Evolutionary conservation across 2,113 vertebrate genomes (phyloP).

Genomic region (Dissostichus mawsoni): DNA sequence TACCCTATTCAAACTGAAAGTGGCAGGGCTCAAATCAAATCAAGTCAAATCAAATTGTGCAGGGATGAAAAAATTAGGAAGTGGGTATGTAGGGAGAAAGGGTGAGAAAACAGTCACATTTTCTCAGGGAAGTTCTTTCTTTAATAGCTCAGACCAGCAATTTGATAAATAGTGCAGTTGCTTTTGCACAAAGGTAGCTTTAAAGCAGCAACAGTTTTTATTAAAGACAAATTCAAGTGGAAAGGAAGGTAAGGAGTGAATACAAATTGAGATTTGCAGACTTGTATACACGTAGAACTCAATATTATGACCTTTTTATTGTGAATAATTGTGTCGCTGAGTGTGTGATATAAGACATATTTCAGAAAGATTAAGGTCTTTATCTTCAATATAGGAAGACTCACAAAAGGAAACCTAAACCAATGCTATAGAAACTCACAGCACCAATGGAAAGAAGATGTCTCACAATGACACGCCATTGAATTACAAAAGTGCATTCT

Average conservation of each 20-base stretch:
- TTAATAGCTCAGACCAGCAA: slow-evolving; percentile 46
- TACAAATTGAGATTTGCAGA: slow-evolving; percentile 31
- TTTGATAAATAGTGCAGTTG: slow-evolving; percentile 52
- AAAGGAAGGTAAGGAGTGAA: slow-evolving; percentile 20
- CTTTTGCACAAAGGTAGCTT: slow-evolving; percentile 45
- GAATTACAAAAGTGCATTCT: not conserved
- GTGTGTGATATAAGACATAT: slow-evolving; percentile 21
- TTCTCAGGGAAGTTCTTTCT: slow-evolving; percentile 41
- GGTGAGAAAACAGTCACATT: slow-evolving; percentile 34
- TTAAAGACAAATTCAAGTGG: slow-evolving; percentile 34
- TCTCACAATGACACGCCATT: not conserved
- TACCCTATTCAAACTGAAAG: slow-evolving; percentile 73
- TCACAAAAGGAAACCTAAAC: not conserved
- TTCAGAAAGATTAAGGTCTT: not conserved
- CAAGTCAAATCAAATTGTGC: slow-evolving; percentile 75
- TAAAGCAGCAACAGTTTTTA: slow-evolving; percentile 18
- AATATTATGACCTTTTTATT: slow-evolving; percentile 47
- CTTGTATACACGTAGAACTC: slow-evolving; percentile 7
- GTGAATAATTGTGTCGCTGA: slow-evolving; percentile 6
- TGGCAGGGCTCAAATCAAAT: slow-evolving; percentile 80
- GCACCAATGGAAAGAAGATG: not conserved
- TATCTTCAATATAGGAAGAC: slow-evolving; percentile 18
- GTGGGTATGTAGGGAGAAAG: slow-evolving; percentile 1
- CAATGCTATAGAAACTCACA: not conserved
- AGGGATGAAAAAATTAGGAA: slow-evolving; percentile 48